A percentile compares a stretch with the other conserved stretches of the same genome.
Conservation (phyloP, 2,888 invertebrate species). For the Tenodera sinensis region DNA sequence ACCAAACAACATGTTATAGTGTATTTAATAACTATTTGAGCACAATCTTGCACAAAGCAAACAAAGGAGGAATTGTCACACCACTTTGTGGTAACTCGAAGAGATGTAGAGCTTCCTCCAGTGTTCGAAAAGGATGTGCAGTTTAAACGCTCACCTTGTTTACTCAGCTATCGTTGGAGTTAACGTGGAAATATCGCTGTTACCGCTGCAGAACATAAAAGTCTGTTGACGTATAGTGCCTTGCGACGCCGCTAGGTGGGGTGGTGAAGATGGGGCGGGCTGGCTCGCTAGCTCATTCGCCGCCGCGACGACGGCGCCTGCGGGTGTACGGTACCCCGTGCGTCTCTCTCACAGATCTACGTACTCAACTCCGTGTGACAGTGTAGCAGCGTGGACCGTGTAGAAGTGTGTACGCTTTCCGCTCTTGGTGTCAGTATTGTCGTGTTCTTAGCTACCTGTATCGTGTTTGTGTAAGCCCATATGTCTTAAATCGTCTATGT, state of each 20-base stretch:
- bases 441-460: background rate
- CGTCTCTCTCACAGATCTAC: background rate
- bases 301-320: constrained; percentile 1
- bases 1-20: too few species aligned
- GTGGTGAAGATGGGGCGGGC: background rate
- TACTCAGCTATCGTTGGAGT: background rate
- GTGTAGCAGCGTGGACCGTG: background rate
- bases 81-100: background rate
- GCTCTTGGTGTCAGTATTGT: background rate
- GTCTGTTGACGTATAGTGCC: background rate
- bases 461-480: background rate
- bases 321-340: background rate
- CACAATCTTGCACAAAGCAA: background rate
- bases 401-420: background rate
- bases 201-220: background rate
- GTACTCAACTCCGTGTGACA: background rate
- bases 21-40: too few species aligned
- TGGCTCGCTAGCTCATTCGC: background rate
- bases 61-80: background rate
- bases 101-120: background rate
- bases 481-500: too few species aligned
- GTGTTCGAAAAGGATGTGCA: background rate
- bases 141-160: background rate
- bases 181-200: background rate
- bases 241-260: constrained; percentile 6